Conservation (phyloP, 2,797 vertebrate genomes). For the Pyrocephalus nanus region DNA sequence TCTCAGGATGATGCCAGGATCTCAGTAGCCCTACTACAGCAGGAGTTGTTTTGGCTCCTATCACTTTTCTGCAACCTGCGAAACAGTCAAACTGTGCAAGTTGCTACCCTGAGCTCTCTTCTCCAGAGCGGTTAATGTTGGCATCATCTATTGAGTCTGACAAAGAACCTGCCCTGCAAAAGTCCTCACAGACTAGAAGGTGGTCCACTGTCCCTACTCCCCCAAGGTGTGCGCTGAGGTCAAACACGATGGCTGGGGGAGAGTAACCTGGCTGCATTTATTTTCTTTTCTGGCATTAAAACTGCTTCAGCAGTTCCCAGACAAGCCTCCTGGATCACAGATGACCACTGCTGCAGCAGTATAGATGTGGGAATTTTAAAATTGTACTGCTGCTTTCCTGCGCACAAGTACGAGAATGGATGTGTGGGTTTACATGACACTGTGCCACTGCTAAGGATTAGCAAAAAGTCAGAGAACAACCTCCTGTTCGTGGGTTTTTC, state of each 20-base stretch:
- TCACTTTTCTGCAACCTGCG: neutral
- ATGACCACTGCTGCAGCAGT: neutral
- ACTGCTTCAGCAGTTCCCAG: neutral
- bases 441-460: neutral
- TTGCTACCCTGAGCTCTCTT: neutral
- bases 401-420: neutral
- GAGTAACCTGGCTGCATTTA: neutral
- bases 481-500: neutral
- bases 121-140: neutral
- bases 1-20: neutral
- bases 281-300: neutral
- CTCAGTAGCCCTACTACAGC: neutral
- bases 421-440: neutral
- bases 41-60: neutral
- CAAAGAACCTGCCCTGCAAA: neutral
- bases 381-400: neutral
- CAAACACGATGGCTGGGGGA: rapidly evolving
- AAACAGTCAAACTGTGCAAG: neutral
- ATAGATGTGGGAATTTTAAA: neutral
- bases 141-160: neutral
- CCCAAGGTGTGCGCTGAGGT: neutral
- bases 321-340: neutral
- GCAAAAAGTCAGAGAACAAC: neutral
- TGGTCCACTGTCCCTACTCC: neutral
- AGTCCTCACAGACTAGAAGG: neutral